Evolutionary conservation across 2,888 invertebrate species (phyloP), one percentile per base, ranked within the genome.

Genomic region (Sarcophaga variegata): DNA sequence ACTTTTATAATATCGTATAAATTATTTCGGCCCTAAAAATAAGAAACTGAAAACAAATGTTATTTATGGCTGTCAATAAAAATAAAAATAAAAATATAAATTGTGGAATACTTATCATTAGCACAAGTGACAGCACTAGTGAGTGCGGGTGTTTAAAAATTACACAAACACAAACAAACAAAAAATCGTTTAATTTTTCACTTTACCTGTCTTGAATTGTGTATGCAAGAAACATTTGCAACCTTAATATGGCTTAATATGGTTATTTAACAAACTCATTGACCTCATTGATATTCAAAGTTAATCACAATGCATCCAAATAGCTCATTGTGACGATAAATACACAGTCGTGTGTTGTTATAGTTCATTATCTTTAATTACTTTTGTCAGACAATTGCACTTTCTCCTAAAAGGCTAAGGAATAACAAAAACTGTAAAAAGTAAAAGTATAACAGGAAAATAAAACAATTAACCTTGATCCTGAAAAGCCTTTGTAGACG

Each of bases 391-490:
- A 69, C 60, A 22, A 79, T 66, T 86, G 76, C 74, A 86, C 74
- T 81, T 87, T 83, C 75, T 60, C 47, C 78, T 71, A 17, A 5
- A 59, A 72, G 17, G 17, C 22, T 1, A 37, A 37, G 17, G 4
- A 71, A 71, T 12, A 37, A 22, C 10, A 47, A 45, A 5, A 60
- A 17, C 17, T 1, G 4, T 54, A 54, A 54, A 54, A 54, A 54
- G 54, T 54, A 54, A 54, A 54, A 54, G 54, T 54, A 4, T 54
- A 54, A 17, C 5, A 54, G 59, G 25, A 67, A 83, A 54, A 62
- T 49, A 72, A 77, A 66, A 64, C 64, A 60, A 77, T 79, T 81
- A 81, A 87, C 83, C 83, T 87, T 87, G 86, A 83, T 81, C 78
- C 78, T 86, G 74, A 81, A 83, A 72, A 74, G 72, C 37, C 37